phyloP scores from a whole-genome alignment of 2,113 vertebrate species.

The Ophthalmolycus amberensis region DNA sequence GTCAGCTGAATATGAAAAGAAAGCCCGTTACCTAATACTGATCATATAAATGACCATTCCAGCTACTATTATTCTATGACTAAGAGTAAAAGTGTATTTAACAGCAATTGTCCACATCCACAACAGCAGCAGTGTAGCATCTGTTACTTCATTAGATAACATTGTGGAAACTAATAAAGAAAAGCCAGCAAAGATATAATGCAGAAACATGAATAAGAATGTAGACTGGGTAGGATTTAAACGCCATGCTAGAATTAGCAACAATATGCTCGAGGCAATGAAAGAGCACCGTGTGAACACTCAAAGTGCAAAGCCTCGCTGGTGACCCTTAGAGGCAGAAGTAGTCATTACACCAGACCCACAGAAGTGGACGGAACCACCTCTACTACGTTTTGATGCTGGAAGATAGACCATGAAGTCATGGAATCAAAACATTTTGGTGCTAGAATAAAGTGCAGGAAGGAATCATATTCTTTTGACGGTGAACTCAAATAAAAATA shows the following conservation, averaged over 20 bases:
- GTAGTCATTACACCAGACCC: background rate
- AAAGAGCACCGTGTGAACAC: background rate
- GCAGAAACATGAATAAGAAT: background rate
- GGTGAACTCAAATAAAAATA: too few relatives aligned
- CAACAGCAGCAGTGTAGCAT: background rate
- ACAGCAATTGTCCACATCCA: background rate
- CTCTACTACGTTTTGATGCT: background rate
- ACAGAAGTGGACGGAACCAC: background rate
- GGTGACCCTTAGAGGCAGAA: slow-evolving; percentile 5
- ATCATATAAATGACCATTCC: background rate
- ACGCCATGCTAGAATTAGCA: background rate
- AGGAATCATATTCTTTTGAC: background rate
- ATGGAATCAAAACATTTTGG: background rate
- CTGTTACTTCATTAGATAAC: background rate
- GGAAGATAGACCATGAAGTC: background rate
- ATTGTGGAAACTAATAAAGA: background rate
- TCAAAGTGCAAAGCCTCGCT: background rate
- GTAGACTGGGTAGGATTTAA: background rate
- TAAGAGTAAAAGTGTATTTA: background rate
- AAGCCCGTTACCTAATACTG: background rate
- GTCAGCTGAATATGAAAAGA: background rate
- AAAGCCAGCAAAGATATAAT: background rate
- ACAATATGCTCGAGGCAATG: background rate
- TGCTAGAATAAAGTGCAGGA: background rate
- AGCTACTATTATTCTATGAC: background rate